Evolutionary conservation across 2,888 invertebrate genomes (phyloP), one percentile per base, ranked within the genome.

Genomic region (Emmelina monodactyla): DNA sequence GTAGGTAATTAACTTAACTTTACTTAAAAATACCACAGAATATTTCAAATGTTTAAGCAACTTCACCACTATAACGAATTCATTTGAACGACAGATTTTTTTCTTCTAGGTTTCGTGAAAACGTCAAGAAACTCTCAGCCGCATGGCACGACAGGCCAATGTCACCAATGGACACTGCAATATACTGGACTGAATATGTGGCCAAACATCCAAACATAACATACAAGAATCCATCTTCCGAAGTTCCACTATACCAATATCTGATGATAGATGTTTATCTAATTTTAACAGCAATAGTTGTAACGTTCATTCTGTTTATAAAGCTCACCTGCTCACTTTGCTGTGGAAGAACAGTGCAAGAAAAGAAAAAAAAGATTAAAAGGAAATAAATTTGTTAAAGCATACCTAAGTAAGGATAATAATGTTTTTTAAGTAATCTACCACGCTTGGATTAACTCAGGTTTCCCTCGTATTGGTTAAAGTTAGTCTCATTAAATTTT

Each of bases 141-240:
- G 68, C 82, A 4, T 86, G 84, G 78, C 75, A 73, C 37, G 85
- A 87, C 47, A 73, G 85, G 12, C 86, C 85, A 0, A 52, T 83
- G 51, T 60, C 82, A 1, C 79, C 87, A 1, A 49, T 85, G 47
- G 83, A 86, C 31, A 82, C 83, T 0, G 85, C 87, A 2, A 56
- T 85, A 9, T 86, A 78, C 53, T 87, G 87, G 87, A 82, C 84
- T 1, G 87, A 87, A 52, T 86, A 82, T 49, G 82, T 83, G 1
- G 83, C 84, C 5, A 68, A 75, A 36, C 70, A 85, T 45, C 56
- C 75, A 6, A 82, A 84, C 39, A 55, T 64, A 16, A 64, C 59
- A 1, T 69, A 81, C 51, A 68, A 78, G 34, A 69, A 81, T 1
- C 68, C 82, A 1, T 82, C 83, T 2, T 83, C 83, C 0, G 80